These are phyloP conservation scores for Chiloscyllium punctatum DNA, from an alignment of 2,797 vertebrate species.

Conservation along the genomic window DNA sequence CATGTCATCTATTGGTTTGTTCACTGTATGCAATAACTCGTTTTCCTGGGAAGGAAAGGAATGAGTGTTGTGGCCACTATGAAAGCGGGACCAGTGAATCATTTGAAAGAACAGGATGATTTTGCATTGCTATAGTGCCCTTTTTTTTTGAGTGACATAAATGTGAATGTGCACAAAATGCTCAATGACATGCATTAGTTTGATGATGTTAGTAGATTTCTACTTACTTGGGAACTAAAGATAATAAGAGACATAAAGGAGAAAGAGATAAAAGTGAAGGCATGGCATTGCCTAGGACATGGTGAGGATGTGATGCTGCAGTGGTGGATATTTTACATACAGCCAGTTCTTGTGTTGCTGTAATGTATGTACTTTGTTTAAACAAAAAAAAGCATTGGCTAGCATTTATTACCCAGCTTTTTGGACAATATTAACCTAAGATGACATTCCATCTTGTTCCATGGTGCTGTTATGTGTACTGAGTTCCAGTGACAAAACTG, in stretches of 20 bases:
- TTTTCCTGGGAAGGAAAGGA: not conserved
- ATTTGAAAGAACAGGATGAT: not conserved
- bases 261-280: too few relatives aligned
- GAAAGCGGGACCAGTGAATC: not conserved
- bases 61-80: not conserved
- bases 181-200: not conserved
- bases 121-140: not conserved
- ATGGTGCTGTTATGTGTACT: too few relatives aligned
- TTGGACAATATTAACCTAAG: not conserved
- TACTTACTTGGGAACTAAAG: not conserved
- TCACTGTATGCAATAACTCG: not conserved
- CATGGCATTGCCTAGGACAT: too few relatives aligned
- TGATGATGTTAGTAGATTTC: not conserved
- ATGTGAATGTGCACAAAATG: not conserved
- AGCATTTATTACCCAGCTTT: not conserved
- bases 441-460: too few relatives aligned
- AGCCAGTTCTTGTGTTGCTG: not conserved
- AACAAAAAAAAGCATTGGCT: not conserved
- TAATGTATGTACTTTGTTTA: not conserved
- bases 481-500: not conserved
- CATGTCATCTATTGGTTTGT: not conserved
- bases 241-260: not conserved
- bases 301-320: too few relatives aligned
- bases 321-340: not conserved
- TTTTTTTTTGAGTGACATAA: not conserved